Base-by-base conservation (phyloP, 1,140 invertebrate species). In the Daktulosphaira vitifoliae region DNA sequence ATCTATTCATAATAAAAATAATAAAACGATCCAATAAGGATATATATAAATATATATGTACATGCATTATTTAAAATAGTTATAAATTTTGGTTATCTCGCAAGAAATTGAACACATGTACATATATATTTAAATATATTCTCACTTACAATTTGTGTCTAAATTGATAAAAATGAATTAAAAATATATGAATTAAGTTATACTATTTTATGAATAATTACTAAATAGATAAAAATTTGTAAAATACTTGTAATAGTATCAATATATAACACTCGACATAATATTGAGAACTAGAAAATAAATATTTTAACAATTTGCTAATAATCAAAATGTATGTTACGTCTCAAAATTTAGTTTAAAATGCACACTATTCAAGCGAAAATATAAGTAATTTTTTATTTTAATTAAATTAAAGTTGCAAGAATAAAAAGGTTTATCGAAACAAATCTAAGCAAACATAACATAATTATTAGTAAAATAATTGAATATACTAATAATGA, bases 111-210 rank as follows among this genome's bases (percentile, higher is more conserved):
- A 46, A 48, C 15, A 2, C 20, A 22, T 62, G 20, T 26, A 20
- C 7, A 48, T 4, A 33, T 46, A 59, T 46, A 59, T 46, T 26
- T 59, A 8, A 46, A 48, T 29, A 33, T 46, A 6, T 33, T 33
- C 11, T 33, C n/a, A n/a, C n/a, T n/a, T n/a, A 44, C 13, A 56
- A 56, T 13, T 48, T 62, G 44, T 62, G 56, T 62, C 42, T 62
- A 62, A 62, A 48, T 62, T 33, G 13, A 62, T 62, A 48, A 48
- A 54, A 62, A 33, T 62, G 15, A 48, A 62, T 48, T 33, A 22
- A 44, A 59, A 18, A 56, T 42, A 56, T 59, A 29, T 46, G 25
- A 62, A 62, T 62, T 62, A 48, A 62, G 13, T 62, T 62, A 62
- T 25, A 46, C 11, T 33, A 33, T 26, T 56, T 39, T 29, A 46